phyloP scores from a whole-genome alignment of 1,140 invertebrate species.

The Orius insidiosus region DNA sequence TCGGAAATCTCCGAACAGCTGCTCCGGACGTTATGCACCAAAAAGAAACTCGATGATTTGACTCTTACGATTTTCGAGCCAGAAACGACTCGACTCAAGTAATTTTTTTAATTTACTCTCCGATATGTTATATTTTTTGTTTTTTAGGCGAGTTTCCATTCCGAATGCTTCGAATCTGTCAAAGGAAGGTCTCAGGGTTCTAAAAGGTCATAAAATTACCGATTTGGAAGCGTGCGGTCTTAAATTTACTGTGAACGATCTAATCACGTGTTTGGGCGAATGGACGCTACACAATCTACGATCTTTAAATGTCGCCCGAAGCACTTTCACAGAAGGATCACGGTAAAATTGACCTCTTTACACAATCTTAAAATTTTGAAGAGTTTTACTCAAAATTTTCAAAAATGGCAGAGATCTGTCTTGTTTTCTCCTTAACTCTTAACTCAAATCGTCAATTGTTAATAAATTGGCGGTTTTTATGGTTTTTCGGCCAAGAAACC shows the following conservation, averaged over 20 bases:
- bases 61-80: slow-evolving; percentile 47
- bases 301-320: slow-evolving; percentile 44
- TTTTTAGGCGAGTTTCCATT: slow-evolving; percentile 30
- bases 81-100: slow-evolving; percentile 41
- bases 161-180: slow-evolving; percentile 38
- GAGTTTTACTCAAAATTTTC: too few relatives aligned
- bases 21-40: slow-evolving; percentile 40
- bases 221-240: slow-evolving; percentile 44
- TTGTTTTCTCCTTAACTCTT: too few relatives aligned
- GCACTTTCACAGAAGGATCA: slow-evolving; percentile 40
- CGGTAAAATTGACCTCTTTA: slow-evolving; percentile 23
- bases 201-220: slow-evolving; percentile 45
- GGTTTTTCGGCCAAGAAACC: too few relatives aligned
- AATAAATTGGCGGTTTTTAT: too few relatives aligned
- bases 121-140: slow-evolving; percentile 1
- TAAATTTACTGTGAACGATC: slow-evolving; percentile 43
- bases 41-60: slow-evolving; percentile 42
- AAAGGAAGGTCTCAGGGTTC: slow-evolving; percentile 41
- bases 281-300: slow-evolving; percentile 52
- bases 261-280: slow-evolving; percentile 50
- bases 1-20: slow-evolving; percentile 48
- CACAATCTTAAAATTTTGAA: background rate
- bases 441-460: too few relatives aligned
- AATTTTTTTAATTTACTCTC: slow-evolving; percentile 5
- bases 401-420: too few relatives aligned